A percentile compares a stretch with the other conserved stretches of the same genome.
These are phyloP conservation scores for Stenodema calcarata DNA, from an alignment of 2,888 invertebrate genomes.

Conservation along the genomic window DNA sequence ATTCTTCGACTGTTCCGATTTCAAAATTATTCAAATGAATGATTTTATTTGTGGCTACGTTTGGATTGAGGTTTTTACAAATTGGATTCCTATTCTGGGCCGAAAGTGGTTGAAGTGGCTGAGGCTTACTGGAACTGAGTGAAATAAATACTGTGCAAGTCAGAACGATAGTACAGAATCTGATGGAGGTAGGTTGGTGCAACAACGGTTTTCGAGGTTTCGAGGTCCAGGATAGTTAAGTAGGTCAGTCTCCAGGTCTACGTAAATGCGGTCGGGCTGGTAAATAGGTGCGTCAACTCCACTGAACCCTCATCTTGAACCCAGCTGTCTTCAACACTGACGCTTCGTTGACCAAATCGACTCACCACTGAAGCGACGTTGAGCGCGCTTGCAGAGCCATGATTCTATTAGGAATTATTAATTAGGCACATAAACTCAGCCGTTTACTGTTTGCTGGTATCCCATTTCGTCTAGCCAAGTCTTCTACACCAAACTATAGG, in stretches of 20 bases:
- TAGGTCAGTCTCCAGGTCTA: background rate
- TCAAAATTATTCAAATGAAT: too few relatives aligned
- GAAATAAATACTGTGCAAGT: too few relatives aligned
- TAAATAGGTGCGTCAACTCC: slow-evolving; percentile 32
- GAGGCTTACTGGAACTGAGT: too few relatives aligned
- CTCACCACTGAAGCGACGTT: background rate
- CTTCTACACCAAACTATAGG: too few relatives aligned
- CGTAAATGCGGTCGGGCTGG: slow-evolving; percentile 12
- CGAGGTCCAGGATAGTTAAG: background rate
- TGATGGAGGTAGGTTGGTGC: background rate
- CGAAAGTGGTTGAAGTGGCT: too few relatives aligned
- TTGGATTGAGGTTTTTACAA: too few relatives aligned
- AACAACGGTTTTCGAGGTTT: background rate
- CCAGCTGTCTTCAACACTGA: slow-evolving; percentile 17
- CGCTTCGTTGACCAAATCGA: background rate
- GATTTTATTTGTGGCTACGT: too few relatives aligned
- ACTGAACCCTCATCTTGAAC: slow-evolving; percentile 12
- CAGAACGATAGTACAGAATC: too few relatives aligned
- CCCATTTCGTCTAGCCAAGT: too few relatives aligned
- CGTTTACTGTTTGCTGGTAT: too few relatives aligned
- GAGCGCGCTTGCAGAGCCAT: background rate
- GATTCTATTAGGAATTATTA: background rate
- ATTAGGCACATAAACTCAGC: background rate
- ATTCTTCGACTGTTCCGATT: too few relatives aligned
- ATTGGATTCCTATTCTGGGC: too few relatives aligned